These are phyloP conservation scores for Arnoldichthys spilopterus DNA, from an alignment of 2,797 vertebrate genomes.

Conservation along the genomic window DNA sequence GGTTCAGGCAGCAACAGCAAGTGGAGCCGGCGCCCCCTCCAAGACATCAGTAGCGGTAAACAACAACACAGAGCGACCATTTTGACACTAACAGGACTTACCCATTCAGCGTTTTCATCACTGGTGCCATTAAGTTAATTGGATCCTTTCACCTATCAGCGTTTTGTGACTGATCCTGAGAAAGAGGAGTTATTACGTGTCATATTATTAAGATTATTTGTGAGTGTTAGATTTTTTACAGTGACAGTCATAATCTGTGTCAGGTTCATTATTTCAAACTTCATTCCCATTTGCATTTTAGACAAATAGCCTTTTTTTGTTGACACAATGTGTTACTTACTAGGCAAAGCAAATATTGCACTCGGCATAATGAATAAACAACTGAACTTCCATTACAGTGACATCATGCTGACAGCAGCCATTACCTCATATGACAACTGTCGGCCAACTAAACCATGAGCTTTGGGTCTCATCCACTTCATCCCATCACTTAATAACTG, in stretches of 20 bases:
- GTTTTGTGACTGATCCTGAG: neutral
- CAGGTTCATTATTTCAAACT: neutral
- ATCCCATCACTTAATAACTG: constrained; percentile 38
- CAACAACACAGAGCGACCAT: constrained; percentile 7
- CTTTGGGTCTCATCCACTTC: constrained; percentile 27
- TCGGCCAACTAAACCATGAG: constrained; percentile 50
- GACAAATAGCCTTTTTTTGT: constrained; percentile 1
- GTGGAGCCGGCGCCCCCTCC: constrained; percentile 71
- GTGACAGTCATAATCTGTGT: neutral
- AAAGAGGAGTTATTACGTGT: neutral
- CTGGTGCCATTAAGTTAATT: constrained; percentile 29
- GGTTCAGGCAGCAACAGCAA: constrained; percentile 70
- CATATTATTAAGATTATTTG: constrained; percentile 6
- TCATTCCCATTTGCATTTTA: neutral
- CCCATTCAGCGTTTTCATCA: constrained; percentile 24
- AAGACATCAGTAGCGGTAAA: constrained; percentile 73
- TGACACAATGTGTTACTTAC: neutral
- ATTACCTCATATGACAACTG: constrained; percentile 50
- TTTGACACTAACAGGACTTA: constrained; percentile 48
- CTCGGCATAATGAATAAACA: constrained; percentile 26
- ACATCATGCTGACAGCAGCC: constrained; percentile 50
- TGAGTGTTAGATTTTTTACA: neutral
- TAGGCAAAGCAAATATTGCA: constrained; percentile 11
- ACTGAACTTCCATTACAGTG: constrained; percentile 24
- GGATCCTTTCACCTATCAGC: constrained; percentile 11